A percentile compares a stretch with the other conserved stretches of the same genome.
phyloP scores from a whole-genome alignment of 2,797 vertebrate species.

The Pogonophryne albipinna region DNA sequence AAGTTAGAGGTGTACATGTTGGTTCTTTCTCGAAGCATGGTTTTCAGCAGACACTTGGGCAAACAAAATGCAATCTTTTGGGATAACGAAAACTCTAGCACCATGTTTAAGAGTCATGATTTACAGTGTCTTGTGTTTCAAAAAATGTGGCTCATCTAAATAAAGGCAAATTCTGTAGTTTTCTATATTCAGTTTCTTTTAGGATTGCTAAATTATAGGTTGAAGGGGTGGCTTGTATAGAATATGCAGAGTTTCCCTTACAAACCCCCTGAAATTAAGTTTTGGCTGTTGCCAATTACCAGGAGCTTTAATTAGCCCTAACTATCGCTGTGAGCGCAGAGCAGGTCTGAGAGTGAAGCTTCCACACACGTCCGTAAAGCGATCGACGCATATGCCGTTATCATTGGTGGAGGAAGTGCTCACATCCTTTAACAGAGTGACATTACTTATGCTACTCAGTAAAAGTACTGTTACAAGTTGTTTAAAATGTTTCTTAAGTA shows the following conservation, averaged over 20 bases:
- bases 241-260: conserved; percentile 71
- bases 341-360: conserved; percentile 59
- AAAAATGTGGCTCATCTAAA: conserved; percentile 67
- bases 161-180: conserved; percentile 68
- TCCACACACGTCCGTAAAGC: conserved; percentile 45
- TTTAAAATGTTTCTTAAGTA: too few species aligned
- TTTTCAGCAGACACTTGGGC: conserved; percentile 19
- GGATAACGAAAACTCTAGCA: conserved; percentile 29
- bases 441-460: too few species aligned
- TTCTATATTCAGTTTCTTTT: conserved; percentile 69
- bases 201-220: conserved; percentile 72
- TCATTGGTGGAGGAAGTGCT: too few species aligned
- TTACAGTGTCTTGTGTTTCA: conserved; percentile 60
- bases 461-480: too few species aligned
- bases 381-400: conserved; percentile 24
- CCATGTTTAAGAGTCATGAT: conserved; percentile 48
- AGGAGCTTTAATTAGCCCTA: conserved; percentile 75
- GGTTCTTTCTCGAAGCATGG: conserved; percentile 20
- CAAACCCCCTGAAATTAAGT: conserved; percentile 76
- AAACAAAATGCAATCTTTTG: conserved; percentile 18
- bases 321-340: conserved; percentile 57
- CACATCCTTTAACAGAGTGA: too few species aligned
- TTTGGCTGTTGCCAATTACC: conserved; percentile 78
- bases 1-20: conserved; percentile 44
- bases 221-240: conserved; percentile 66